Conservation (phyloP, 92 coral and sea anemone species). For the Isaurus tuberculatus region DNA sequence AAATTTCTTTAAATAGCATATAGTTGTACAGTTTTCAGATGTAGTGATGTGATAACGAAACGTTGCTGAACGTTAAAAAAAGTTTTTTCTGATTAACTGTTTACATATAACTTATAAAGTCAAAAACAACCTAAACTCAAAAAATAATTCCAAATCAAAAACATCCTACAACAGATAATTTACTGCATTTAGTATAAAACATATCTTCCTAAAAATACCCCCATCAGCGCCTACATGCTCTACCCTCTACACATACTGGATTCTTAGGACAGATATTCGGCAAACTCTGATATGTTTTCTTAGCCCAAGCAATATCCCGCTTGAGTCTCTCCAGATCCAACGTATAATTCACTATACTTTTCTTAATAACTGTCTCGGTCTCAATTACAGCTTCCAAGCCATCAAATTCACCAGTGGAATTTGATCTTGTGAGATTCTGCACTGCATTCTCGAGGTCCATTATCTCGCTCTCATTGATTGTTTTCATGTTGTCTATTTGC, state of each 20-base stretch:
- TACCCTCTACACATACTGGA: neutral
- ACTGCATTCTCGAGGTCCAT: slow-evolving; percentile 56
- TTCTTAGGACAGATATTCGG: slow-evolving; percentile 69
- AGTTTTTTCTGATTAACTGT: too few species aligned
- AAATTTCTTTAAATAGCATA: too few species aligned
- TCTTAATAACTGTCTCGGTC: slow-evolving; percentile 55
- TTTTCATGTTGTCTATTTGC: slow-evolving; percentile 70
- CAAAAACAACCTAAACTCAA: too few species aligned
- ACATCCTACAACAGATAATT: neutral
- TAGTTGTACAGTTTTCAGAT: too few species aligned
- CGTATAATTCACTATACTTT: slow-evolving; percentile 63
- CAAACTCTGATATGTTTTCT: slow-evolving; percentile 40
- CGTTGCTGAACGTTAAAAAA: too few species aligned
- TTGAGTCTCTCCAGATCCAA: slow-evolving; percentile 68
- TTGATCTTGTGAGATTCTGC: slow-evolving; percentile 45
- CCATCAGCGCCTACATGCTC: slow-evolving; percentile 7
- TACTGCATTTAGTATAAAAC: neutral
- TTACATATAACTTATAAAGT: too few species aligned
- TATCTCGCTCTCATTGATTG: slow-evolving; percentile 55
- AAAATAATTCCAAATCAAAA: neutral
- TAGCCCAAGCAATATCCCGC: slow-evolving; percentile 53
- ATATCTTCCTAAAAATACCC: neutral
- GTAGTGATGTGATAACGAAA: too few species aligned
- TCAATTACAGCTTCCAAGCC: slow-evolving; percentile 50
- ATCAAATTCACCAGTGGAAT: slow-evolving; percentile 35